These are phyloP conservation scores for Phyllostomus hastatus DNA, from an alignment of 2,113 vertebrate species.

Conservation along the genomic window DNA sequence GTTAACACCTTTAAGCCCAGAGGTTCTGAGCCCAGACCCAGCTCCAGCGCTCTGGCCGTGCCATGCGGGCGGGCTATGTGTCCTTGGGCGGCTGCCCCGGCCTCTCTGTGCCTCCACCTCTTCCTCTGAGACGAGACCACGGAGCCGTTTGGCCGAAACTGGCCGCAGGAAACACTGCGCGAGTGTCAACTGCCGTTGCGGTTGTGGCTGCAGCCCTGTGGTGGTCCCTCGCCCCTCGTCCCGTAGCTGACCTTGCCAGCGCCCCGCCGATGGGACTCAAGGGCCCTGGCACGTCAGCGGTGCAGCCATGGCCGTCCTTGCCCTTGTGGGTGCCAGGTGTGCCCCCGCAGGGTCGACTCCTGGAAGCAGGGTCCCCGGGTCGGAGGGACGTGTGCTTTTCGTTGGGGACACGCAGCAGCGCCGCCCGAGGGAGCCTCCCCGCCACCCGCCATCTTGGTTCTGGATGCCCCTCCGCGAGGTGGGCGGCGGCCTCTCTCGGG, in stretches of 20 bases:
- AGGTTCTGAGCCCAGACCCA: not conserved
- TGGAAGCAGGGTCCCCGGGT: not conserved
- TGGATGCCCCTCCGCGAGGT: not conserved
- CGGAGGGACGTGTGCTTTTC: not conserved
- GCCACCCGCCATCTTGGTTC: not conserved
- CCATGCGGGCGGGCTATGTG: not conserved
- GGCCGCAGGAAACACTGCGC: rapidly evolving
- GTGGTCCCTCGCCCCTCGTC: rapidly evolving
- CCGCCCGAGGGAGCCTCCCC: rapidly evolving
- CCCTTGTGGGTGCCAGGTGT: not conserved
- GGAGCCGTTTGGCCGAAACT: too few species aligned
- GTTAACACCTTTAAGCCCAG: too few species aligned
- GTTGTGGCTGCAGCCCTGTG: not conserved
- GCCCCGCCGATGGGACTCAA: rapidly evolving
- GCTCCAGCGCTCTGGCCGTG: not conserved
- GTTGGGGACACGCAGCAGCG: not conserved
- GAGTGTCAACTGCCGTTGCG: rapidly evolving
- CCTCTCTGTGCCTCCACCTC: not conserved
- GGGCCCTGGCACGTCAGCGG: not conserved
- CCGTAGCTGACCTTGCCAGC: not conserved
- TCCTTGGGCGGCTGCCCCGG: not conserved
- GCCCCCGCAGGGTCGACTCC: not conserved
- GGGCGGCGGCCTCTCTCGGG: too few species aligned
- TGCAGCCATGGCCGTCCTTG: not conserved
- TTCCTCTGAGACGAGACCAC: not conserved